phyloP scores from a whole-genome alignment of 2,113 vertebrate species.

The Cepphus grylle region DNA sequence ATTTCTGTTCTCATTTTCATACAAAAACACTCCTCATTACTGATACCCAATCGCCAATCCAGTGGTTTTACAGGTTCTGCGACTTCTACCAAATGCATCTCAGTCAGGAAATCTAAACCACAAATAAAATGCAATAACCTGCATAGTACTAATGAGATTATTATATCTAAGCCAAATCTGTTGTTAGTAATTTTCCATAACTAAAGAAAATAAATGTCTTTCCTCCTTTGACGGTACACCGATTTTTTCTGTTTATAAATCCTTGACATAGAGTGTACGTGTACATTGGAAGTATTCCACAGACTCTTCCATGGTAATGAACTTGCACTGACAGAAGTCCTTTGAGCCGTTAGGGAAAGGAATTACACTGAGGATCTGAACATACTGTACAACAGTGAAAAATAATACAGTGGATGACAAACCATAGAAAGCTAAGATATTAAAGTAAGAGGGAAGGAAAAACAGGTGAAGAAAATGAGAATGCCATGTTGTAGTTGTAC shows the following conservation, averaged over 20 bases:
- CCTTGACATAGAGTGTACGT: background rate
- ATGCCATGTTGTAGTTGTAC: background rate
- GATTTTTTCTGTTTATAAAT: background rate
- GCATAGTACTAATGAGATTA: background rate
- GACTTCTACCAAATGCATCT: background rate
- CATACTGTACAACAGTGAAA: background rate
- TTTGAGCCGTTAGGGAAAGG: background rate
- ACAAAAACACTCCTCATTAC: background rate
- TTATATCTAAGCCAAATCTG: background rate
- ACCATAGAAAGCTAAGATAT: background rate
- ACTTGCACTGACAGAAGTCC: background rate
- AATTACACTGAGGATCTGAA: background rate
- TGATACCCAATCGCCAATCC: background rate
- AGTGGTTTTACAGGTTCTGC: background rate
- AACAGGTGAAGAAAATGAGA: background rate
- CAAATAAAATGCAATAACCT: slow-evolving; percentile 8
- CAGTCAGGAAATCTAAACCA: background rate
- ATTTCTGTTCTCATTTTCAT: slow-evolving; percentile 23
- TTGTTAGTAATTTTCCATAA: background rate
- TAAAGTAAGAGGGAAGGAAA: background rate
- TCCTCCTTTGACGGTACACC: background rate
- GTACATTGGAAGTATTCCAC: background rate
- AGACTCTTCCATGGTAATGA: background rate
- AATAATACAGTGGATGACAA: background rate
- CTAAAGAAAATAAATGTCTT: background rate